Conservation (phyloP, 2,888 invertebrate genomes). For the Clepsis dumicolana region DNA sequence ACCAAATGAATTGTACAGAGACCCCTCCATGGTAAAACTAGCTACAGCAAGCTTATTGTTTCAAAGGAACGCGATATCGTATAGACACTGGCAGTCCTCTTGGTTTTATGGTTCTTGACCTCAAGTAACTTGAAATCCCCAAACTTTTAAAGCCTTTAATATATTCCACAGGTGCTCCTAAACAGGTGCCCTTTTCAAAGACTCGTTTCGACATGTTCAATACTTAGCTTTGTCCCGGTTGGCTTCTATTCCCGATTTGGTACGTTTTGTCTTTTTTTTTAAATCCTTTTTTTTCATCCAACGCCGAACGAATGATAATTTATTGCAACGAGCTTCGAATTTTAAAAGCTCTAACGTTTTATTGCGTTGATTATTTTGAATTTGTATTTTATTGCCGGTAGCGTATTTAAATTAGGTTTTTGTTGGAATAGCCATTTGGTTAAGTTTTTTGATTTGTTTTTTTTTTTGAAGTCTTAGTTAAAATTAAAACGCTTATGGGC, state of each 20-base stretch:
- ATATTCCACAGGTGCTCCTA: slow-evolving; percentile 78
- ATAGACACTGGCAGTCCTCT: too few species aligned
- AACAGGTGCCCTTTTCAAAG: slow-evolving; percentile 70
- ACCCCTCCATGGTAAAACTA: too few species aligned
- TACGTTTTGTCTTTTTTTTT: slow-evolving; percentile 63
- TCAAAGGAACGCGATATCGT: too few species aligned
- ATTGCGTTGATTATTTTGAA: slow-evolving; percentile 47
- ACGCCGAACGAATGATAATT: slow-evolving; percentile 69
- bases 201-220: slow-evolving; percentile 80
- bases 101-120: too few species aligned
- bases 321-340: slow-evolving; percentile 68
- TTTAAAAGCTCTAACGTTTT: slow-evolving; percentile 48
- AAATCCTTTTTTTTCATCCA: slow-evolving; percentile 49
- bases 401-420: slow-evolving; percentile 46
- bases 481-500: neutral
- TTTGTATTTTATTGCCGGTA: slow-evolving; percentile 44
- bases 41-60: too few species aligned
- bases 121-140: slow-evolving; percentile 49
- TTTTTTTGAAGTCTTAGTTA: neutral
- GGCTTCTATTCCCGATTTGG: slow-evolving; percentile 68
- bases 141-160: slow-evolving; percentile 55
- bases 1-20: too few species aligned
- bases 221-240: slow-evolving; percentile 67
- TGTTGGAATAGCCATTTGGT: slow-evolving; percentile 7
- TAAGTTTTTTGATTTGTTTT: slow-evolving; percentile 3